These are phyloP conservation scores for Leptodactylus fallax DNA, from an alignment of 2,797 vertebrate species.

Conservation along the genomic window DNA sequence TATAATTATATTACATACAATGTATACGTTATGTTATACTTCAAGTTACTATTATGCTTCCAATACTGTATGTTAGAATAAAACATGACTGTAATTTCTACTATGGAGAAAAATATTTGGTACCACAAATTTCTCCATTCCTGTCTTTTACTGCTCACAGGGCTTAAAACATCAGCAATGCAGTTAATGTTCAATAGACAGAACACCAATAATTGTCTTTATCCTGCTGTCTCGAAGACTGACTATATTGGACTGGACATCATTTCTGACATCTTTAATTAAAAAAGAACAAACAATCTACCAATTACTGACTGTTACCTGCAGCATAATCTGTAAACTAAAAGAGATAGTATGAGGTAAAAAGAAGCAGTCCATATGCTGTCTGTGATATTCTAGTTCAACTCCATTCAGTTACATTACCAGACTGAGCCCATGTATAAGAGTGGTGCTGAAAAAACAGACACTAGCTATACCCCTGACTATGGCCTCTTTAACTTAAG, in stretches of 20 bases:
- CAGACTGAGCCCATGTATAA: not conserved
- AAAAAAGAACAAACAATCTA: conserved; percentile 11
- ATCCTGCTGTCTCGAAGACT: not conserved
- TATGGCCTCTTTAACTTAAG: too few species aligned
- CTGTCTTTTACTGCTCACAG: not conserved
- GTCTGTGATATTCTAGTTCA: too few species aligned
- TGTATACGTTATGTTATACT: too few species aligned
- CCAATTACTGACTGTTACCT: not conserved
- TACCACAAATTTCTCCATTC: not conserved
- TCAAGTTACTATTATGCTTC: too few species aligned
- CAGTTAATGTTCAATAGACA: not conserved
- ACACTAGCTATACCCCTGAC: too few species aligned
- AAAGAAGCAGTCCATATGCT: too few species aligned
- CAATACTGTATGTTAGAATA: not conserved
- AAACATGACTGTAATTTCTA: not conserved
- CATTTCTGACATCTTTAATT: conserved; percentile 35
- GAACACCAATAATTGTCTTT: conserved; percentile 21
- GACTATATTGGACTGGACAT: not conserved
- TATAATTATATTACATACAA: too few species aligned
- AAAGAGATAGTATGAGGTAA: too few species aligned
- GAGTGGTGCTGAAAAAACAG: not conserved
- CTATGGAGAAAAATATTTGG: conserved; percentile 3
- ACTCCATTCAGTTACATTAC: not conserved
- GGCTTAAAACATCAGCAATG: not conserved
- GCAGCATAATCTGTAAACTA: not conserved